phyloP scores from a whole-genome alignment of 2,113 vertebrate genomes.

The Elanus axillaris region DNA sequence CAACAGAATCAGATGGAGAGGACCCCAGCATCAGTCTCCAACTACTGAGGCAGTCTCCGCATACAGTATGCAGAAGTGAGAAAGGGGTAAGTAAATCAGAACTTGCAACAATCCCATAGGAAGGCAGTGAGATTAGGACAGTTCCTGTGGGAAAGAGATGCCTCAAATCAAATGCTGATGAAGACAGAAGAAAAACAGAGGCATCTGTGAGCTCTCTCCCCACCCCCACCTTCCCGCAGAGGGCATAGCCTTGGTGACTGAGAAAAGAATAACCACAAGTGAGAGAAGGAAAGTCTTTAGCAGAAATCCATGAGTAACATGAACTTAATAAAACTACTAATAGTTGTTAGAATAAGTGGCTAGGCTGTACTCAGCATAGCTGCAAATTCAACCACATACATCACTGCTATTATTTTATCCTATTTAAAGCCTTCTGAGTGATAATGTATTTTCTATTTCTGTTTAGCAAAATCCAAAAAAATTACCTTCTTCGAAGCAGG shows the following conservation, averaged over 20 bases:
- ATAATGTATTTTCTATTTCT: not conserved
- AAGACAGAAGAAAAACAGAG: not conserved
- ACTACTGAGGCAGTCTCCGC: not conserved
- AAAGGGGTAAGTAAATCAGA: not conserved
- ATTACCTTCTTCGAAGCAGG: not conserved
- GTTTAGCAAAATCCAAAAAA: not conserved
- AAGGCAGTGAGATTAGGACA: not conserved
- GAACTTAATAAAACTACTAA: not conserved
- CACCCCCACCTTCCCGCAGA: not conserved
- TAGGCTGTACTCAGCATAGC: not conserved
- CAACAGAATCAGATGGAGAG: not conserved
- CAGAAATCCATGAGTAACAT: not conserved
- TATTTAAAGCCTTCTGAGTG: not conserved
- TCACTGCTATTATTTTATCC: not conserved
- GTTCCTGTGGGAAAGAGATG: not conserved
- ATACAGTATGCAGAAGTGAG: accelerated
- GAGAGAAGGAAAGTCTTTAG: not conserved
- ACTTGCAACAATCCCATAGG: not conserved
- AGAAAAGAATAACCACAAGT: not conserved
- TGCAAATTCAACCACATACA: not conserved
- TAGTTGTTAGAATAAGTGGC: not conserved
- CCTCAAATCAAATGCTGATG: not conserved
- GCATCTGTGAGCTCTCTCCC: not conserved
- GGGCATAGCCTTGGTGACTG: not conserved
- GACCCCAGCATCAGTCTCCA: not conserved